These are phyloP conservation scores for Trimorus sp. DNA, from an alignment of 2,888 invertebrate species.

Conservation along the genomic window DNA sequence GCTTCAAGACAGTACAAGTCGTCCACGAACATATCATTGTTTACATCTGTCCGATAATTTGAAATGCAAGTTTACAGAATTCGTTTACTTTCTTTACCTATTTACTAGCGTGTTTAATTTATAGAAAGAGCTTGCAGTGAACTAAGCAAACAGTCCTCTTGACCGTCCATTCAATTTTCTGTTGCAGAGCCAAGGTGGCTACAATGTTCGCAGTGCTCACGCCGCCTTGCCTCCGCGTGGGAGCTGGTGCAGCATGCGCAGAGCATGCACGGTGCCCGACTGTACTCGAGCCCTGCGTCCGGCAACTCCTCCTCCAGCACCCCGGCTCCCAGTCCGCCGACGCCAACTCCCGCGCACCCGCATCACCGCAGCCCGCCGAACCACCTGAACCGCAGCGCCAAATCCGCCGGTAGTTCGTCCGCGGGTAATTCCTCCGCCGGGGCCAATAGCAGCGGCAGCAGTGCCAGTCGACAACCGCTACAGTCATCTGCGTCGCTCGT, in stretches of 20 bases:
- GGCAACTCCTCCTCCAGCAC: constrained; percentile 80
- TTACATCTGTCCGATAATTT: too few species aligned
- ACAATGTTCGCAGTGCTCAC: constrained; percentile 96
- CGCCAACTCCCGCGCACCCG: constrained; percentile 78
- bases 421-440: constrained; percentile 81
- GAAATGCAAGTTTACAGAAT: too few species aligned
- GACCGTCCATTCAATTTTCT: constrained; percentile 62
- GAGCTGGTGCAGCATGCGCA: constrained; percentile 96
- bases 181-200: constrained; percentile 96
- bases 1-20: background rate
- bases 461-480: constrained; percentile 75
- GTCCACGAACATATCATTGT: too few species aligned
- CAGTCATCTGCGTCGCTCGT: constrained; percentile 79
- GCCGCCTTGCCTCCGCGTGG: constrained; percentile 97
- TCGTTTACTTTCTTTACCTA: too few species aligned
- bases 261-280: constrained; percentile 95
- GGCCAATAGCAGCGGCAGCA: constrained; percentile 77
- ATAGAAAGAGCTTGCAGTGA: too few species aligned
- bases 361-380: constrained; percentile 80
- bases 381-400: constrained; percentile 79
- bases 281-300: constrained; percentile 87
- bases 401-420: constrained; percentile 81
- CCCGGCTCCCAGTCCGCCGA: constrained; percentile 81
- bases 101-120: too few species aligned
- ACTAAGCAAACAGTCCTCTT: too few species aligned